These are phyloP conservation scores for Lophura swinhoii DNA, from an alignment of 2,797 vertebrate genomes.

Conservation along the genomic window DNA sequence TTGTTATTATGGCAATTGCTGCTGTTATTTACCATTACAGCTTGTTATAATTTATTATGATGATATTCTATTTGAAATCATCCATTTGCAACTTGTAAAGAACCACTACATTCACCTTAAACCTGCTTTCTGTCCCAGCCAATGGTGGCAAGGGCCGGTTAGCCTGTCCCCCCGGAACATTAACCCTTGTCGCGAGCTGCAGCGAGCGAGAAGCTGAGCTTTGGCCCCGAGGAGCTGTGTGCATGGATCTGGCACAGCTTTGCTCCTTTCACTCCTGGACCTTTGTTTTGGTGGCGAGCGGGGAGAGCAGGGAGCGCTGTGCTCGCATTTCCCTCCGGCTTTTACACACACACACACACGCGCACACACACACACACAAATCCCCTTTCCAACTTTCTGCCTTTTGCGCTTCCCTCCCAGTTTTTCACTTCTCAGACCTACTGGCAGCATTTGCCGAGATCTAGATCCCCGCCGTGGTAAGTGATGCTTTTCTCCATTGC, in stretches of 20 bases:
- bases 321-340: constrained; percentile 61
- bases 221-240: constrained; percentile 63
- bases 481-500: constrained; percentile 71
- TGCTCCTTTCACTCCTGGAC: constrained; percentile 72
- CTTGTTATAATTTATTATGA: not conserved
- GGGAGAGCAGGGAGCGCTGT: constrained; percentile 70
- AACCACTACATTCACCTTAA: constrained; percentile 38
- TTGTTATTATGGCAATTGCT: not conserved
- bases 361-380: constrained; percentile 14
- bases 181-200: constrained; percentile 67
- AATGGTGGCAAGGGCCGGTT: constrained; percentile 62
- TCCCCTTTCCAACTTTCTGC: constrained; percentile 61
- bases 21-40: not conserved
- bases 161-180: constrained; percentile 52
- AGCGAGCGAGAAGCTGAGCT: constrained; percentile 57
- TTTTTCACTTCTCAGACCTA: constrained; percentile 69
- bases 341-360: constrained; percentile 20
- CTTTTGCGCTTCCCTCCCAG: constrained; percentile 60
- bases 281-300: constrained; percentile 75
- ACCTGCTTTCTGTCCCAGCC: constrained; percentile 55
- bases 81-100: not conserved
- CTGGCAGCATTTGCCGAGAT: constrained; percentile 75
- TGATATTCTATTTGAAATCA: not conserved
- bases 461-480: constrained; percentile 79
- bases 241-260: constrained; percentile 69